Evolutionary conservation across 1,140 invertebrate genomes (phyloP).

Genomic region (Paracyclopina nana): DNA sequence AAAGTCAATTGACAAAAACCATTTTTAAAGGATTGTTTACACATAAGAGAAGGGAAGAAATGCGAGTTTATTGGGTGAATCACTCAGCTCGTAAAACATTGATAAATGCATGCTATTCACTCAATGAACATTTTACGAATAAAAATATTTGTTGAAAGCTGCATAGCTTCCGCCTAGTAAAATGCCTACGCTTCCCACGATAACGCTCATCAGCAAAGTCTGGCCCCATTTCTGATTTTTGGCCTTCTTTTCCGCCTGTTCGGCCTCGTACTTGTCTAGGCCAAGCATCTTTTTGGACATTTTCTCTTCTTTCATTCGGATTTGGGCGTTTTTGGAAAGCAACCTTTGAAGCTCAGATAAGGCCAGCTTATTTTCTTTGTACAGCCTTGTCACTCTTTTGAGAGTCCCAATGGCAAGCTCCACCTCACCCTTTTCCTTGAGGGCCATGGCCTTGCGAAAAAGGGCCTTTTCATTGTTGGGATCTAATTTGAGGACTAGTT

Average conservation of each 20-base stretch:
- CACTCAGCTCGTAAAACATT: no score
- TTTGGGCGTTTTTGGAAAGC: background rate
- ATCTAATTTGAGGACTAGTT: background rate
- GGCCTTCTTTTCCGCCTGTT: background rate
- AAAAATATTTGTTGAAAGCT: no score
- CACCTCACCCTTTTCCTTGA: background rate
- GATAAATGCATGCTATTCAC: no score
- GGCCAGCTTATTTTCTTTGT: background rate
- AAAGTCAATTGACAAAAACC: no score
- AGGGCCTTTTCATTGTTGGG: background rate
- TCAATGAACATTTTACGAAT: no score
- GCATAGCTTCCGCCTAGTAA: no score
- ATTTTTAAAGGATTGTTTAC: no score
- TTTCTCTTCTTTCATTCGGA: background rate
- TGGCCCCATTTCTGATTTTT: no score
- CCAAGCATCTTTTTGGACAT: background rate
- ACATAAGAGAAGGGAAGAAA: no score
- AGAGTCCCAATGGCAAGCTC: background rate
- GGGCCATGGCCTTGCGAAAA: background rate
- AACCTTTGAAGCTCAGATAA: background rate
- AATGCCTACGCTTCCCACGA: no score
- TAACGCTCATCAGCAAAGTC: no score
- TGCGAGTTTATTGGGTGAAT: no score
- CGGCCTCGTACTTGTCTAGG: background rate
- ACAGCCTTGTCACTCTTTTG: slow-evolving; percentile 1